Base-by-base conservation (phyloP, 2,888 invertebrate species). In the Eupeodes latifasciatus region DNA sequence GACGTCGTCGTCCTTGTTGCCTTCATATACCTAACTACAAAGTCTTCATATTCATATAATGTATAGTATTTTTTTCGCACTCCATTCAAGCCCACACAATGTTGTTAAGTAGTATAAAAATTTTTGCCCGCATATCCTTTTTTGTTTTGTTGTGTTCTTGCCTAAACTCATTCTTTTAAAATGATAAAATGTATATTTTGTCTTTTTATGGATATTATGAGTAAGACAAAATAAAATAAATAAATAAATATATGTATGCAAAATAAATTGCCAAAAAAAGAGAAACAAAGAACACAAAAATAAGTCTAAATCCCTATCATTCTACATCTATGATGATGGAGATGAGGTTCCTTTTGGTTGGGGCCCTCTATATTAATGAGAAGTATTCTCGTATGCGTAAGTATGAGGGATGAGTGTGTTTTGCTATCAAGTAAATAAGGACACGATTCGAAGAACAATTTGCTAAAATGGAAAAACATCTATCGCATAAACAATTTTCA, bases 401-500 rank as follows among this genome's bases (percentile, higher is more conserved):
- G 27, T 27, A 40, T 7, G 47, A 12, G 12, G 47, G 47, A n/a
- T 36, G 34, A 27, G 59, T 36, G 14, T 11, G 14, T 49, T 67
- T 59, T 57, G 57, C 47, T 67, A 57, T 36, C 44, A 53, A 69
- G 49, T 51, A 61, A 40, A 62, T 51, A 74, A 40, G 51, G 67
- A 81, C 77, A 88, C 67, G 88, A 72, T 74, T 75, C 74, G 81
- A 78, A 85, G 84, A 69, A 71, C 84, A 88, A 88, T 88, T 88
- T 81, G 77, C 72, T 57, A 88, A 64, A 84, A 81, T 84, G 84
- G 85, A 69, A 88, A 53, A 85, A 88, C 84, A 78, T 84, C 81
- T 81, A 81, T 81, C 84, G 75, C 81, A 88, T 88, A 85, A 88
- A 85, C 84, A 85, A 84, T 81, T 84, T 88, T 88, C 69, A 85